Base-by-base conservation (phyloP, 2,797 vertebrate genomes). In the Atherinosoma microstoma region DNA sequence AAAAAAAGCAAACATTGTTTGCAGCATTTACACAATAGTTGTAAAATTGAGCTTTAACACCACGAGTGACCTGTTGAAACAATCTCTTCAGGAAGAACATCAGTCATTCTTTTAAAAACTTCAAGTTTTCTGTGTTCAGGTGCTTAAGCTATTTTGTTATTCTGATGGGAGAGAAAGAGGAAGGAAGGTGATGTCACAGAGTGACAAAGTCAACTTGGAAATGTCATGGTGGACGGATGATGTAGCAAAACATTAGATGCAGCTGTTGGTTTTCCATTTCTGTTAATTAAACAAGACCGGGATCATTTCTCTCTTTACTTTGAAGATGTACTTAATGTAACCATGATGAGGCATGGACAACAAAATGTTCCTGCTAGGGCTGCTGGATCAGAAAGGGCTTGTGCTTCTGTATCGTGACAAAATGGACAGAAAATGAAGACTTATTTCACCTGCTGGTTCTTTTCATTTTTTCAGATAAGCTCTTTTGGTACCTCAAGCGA, bases 141-240 rank as follows among this genome's bases (percentile, higher is more conserved):
- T 61, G 18, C 58, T 22, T 42, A 49, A 68, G 29, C 56, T 47
- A 3, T 11, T 47, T 3, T 47, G 54, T 40, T 57, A 47, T 22
- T 67, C n/a, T 34, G 40, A 58, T 42, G 53, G 6, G 22, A 24
- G 27, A 38, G 24, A 27, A 38, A 40, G 38, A 53, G 13, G 49
- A n/a, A 13, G 40, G 47, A 49, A 58, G 22, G 24, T 60, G 32
- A 69, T 5, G 57, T 69, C 34, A 47, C 35, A 36, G 49, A n/a
- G 58, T 60, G n/a, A 47, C 40, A 47, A 51, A 32, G 22, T 47
- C 30, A 30, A 40, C 24, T 27, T 47, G 30, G 35, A 3, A 38
- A 45, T 40, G 18, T 51, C 29, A 36, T 13, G 7, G 30, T 62
- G 22, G 13, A 16, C 6, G 1, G 18, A 16, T 61, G 47, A 70